Evolutionary conservation across 1,140 invertebrate genomes (phyloP).

Genomic region (Papilio dardanus): DNA sequence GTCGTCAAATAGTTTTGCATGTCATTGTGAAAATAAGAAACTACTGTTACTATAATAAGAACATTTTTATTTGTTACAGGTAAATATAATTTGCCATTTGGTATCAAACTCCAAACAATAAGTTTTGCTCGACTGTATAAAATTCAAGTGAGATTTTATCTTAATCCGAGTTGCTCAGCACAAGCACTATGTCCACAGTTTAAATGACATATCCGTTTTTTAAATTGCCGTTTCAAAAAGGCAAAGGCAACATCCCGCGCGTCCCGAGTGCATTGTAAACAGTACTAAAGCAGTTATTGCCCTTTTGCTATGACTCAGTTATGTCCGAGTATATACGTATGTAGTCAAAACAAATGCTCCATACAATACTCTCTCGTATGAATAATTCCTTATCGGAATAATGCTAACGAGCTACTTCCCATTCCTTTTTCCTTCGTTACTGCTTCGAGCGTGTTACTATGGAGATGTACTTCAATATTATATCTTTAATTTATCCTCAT

Average conservation of each 20-base stretch:
- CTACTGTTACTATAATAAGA: background rate
- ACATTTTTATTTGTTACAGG: background rate
- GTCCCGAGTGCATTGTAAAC: slow-evolving; percentile 30
- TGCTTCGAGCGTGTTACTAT: background rate
- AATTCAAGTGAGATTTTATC: background rate
- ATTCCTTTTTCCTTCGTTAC: slow-evolving; percentile 21
- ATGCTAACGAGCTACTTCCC: slow-evolving; percentile 28
- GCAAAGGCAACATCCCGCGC: slow-evolving; percentile 29
- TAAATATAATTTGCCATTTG: background rate
- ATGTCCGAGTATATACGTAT: background rate
- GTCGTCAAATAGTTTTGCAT: background rate
- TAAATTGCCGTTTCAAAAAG: slow-evolving; percentile 24
- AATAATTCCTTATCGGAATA: slow-evolving; percentile 32
- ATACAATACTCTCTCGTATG: slow-evolving; percentile 2
- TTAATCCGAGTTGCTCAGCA: background rate
- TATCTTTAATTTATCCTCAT: slow-evolving; percentile 3
- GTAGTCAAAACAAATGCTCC: slow-evolving; percentile 13
- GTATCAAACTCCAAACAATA: background rate
- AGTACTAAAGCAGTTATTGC: slow-evolving; percentile 37
- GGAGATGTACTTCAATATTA: background rate
- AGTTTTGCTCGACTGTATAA: background rate
- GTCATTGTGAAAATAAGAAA: background rate
- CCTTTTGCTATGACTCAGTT: slow-evolving; percentile 25
- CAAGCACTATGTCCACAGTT: background rate
- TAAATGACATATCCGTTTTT: slow-evolving; percentile 32